Evolutionary conservation across 2,888 invertebrate species (phyloP).

Genomic region (Andrena chrysosceles): DNA sequence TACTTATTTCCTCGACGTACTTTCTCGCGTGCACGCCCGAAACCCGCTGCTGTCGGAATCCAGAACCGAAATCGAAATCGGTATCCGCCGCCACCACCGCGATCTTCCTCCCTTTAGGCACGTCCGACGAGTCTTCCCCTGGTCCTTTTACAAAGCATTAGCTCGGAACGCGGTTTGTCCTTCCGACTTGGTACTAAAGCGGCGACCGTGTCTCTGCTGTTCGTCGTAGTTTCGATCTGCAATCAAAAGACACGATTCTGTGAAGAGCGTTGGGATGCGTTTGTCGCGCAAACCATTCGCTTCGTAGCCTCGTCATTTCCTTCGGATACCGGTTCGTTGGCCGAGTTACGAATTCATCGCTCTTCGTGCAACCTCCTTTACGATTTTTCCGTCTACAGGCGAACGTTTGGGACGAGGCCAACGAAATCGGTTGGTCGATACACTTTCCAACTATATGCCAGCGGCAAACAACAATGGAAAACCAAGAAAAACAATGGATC

Average conservation of each 20-base stretch:
- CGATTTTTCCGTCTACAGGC: neutral
- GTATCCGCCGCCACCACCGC: neutral
- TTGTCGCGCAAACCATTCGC: neutral
- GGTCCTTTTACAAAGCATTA: slow-evolving; percentile 30
- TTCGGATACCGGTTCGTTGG: neutral
- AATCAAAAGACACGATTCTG: slow-evolving; percentile 47
- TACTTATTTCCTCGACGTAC: neutral
- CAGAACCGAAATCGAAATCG: too few relatives aligned
- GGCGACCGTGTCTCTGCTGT: slow-evolving; percentile 42
- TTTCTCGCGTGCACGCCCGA: neutral
- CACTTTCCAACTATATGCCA: neutral
- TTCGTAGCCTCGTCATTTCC: neutral
- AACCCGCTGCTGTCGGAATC: neutral
- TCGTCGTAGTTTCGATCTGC: slow-evolving; percentile 62
- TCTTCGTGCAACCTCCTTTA: neutral
- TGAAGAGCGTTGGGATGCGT: slow-evolving; percentile 12
- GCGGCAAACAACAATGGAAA: neutral
- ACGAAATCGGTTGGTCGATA: neutral
- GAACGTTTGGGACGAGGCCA: neutral
- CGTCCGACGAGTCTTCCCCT: slow-evolving; percentile 16
- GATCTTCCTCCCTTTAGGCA: neutral
- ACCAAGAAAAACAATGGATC: neutral
- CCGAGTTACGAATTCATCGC: neutral
- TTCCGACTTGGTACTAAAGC: slow-evolving; percentile 42
- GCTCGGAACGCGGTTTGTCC: slow-evolving; percentile 7